Evolutionary conservation across 2,113 vertebrate species (phyloP).

Genomic region (Thermophis baileyi): DNA sequence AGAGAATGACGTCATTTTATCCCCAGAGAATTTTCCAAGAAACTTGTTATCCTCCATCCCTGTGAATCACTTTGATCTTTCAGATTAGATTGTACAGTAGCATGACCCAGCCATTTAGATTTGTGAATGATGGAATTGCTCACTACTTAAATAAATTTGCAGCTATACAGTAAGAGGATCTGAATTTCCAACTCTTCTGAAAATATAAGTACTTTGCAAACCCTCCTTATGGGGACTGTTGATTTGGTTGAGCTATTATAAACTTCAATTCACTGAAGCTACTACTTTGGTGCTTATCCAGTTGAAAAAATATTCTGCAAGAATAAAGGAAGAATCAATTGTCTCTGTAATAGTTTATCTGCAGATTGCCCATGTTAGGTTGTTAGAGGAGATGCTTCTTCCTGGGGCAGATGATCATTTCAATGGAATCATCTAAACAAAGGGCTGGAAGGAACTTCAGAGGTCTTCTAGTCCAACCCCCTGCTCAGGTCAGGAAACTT

Average conservation of each 20-base stretch:
- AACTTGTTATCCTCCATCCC: background rate
- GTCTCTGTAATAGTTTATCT: background rate
- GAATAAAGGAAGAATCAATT: background rate
- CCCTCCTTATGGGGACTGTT: background rate
- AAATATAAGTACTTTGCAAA: background rate
- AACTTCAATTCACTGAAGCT: background rate
- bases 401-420: background rate
- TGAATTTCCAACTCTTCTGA: background rate
- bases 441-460: background rate
- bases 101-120: background rate
- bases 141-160: background rate
- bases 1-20: background rate
- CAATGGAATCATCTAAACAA: background rate
- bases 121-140: background rate
- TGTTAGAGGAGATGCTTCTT: background rate
- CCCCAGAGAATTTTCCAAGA: background rate
- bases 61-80: background rate
- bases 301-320: background rate
- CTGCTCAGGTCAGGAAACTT: background rate
- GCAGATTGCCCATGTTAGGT: background rate
- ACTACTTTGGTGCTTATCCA: background rate
- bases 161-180: background rate
- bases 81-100: background rate
- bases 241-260: background rate
- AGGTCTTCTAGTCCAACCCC: background rate